Evolutionary conservation across 1,140 invertebrate genomes (phyloP).

Genomic region (Tetramorium simillimum): DNA sequence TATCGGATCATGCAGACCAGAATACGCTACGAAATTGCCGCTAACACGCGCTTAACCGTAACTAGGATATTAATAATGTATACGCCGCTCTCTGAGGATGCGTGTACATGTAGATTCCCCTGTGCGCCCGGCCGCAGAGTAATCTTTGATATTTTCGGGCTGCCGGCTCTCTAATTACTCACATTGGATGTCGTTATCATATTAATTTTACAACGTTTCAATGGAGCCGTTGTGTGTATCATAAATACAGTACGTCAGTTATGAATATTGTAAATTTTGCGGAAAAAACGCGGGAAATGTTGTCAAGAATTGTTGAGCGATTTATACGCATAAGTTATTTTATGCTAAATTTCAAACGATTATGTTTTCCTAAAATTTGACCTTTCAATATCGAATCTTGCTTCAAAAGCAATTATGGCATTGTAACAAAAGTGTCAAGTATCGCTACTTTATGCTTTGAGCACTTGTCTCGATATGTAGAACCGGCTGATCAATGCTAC

Average conservation of each 20-base stretch:
- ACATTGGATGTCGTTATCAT: background rate
- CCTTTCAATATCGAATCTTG: background rate
- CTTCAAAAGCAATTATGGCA: background rate
- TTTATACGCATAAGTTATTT: background rate
- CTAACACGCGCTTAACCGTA: constrained; percentile 23
- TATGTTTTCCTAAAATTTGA: background rate
- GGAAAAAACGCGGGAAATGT: background rate
- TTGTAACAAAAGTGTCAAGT: background rate
- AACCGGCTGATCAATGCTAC: constrained; percentile 65
- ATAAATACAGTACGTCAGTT: background rate
- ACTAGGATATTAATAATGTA: constrained; percentile 52
- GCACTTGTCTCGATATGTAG: constrained; percentile 42
- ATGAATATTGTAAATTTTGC: background rate
- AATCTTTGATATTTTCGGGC: constrained; percentile 20
- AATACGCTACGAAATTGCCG: constrained; percentile 41
- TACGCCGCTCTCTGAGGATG: background rate
- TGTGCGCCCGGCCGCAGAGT: background rate
- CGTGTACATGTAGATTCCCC: background rate
- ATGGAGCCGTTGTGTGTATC: background rate
- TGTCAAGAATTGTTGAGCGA: background rate
- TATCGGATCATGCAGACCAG: constrained; percentile 27
- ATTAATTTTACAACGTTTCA: background rate
- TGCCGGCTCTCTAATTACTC: background rate
- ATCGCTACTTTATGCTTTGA: constrained; percentile 2
- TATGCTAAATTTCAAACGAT: background rate